A percentile compares a stretch with the other conserved stretches of the same genome.
phyloP scores from a whole-genome alignment of 1,140 invertebrate genomes.

The Macrotrachela quadricornifera region DNA sequence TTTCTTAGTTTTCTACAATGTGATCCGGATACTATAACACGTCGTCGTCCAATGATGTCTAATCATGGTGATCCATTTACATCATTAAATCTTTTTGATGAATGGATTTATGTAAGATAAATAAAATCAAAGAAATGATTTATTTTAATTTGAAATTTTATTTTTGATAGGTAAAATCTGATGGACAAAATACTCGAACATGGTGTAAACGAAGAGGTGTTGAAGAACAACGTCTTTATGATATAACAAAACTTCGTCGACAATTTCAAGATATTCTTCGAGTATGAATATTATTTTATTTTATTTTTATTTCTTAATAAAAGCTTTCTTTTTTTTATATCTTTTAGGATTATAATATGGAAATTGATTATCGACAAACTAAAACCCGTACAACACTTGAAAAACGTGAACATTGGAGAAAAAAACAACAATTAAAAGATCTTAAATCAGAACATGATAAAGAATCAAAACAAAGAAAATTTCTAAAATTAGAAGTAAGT shows the following conservation, averaged over 20 bases:
- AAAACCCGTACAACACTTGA: too few relatives aligned
- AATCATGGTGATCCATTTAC: constrained; percentile 87
- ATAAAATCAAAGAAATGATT: too few relatives aligned
- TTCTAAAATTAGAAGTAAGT: constrained; percentile 36
- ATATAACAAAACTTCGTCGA: constrained; percentile 68
- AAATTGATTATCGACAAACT: too few relatives aligned
- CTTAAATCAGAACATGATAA: constrained; percentile 47
- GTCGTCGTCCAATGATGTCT: constrained; percentile 57
- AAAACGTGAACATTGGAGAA: too few relatives aligned
- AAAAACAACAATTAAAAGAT: constrained; percentile 47
- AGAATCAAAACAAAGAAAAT: constrained; percentile 43
- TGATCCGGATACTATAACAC: constrained; percentile 55
- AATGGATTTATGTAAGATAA: constrained; percentile 47
- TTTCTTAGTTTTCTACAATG: constrained; percentile 68
- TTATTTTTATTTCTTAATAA: too few relatives aligned
- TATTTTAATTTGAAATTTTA: background rate
- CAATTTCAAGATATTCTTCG: constrained; percentile 68
- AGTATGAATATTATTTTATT: constrained; percentile 24
- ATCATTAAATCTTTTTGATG: constrained; percentile 61
- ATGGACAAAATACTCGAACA: constrained; percentile 34
- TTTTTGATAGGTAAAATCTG: constrained; percentile 19
- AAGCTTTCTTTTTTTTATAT: too few relatives aligned
- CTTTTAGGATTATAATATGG: too few relatives aligned
- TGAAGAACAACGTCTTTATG: constrained; percentile 87
- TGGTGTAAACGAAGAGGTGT: constrained; percentile 70